Evolutionary conservation across 2,888 invertebrate species (phyloP).

Genomic region (Calliphora vomitoria): DNA sequence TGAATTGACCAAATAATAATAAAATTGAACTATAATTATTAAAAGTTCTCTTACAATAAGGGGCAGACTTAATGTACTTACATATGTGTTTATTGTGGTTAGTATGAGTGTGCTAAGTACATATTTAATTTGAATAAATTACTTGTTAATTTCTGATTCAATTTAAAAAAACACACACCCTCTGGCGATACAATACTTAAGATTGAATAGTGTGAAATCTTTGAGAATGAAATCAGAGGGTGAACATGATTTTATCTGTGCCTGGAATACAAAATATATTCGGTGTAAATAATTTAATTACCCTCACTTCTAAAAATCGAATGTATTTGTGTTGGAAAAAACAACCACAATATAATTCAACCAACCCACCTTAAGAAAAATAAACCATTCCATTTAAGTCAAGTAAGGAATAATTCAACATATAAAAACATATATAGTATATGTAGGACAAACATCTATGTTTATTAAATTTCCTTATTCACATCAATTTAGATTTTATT

Average conservation of each 20-base stretch:
- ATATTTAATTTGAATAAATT: conserved; percentile 57
- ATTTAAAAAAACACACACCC: conserved; percentile 39
- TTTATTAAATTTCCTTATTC: no score
- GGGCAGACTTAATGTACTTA: no score
- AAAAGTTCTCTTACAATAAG: no score
- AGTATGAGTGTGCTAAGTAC: conserved; percentile 41
- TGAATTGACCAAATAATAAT: no score
- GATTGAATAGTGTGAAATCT: conserved; percentile 3
- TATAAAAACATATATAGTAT: background rate
- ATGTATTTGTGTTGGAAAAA: conserved; percentile 38
- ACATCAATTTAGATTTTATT: no score
- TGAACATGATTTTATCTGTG: conserved; percentile 56
- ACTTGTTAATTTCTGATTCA: conserved; percentile 56
- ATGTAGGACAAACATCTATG: no score
- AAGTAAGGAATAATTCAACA: background rate
- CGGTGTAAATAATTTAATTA: conserved; percentile 61
- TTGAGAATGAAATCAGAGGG: conserved; percentile 31
- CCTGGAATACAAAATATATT: conserved; percentile 53
- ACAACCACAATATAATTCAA: background rate
- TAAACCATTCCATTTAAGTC: background rate
- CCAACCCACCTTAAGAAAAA: background rate
- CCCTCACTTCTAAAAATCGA: conserved; percentile 52
- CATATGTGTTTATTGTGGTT: background rate
- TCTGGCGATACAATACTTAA: background rate
- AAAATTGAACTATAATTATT: no score